Conservation (phyloP, 2,888 invertebrate genomes). For the Formica aserva region DNA sequence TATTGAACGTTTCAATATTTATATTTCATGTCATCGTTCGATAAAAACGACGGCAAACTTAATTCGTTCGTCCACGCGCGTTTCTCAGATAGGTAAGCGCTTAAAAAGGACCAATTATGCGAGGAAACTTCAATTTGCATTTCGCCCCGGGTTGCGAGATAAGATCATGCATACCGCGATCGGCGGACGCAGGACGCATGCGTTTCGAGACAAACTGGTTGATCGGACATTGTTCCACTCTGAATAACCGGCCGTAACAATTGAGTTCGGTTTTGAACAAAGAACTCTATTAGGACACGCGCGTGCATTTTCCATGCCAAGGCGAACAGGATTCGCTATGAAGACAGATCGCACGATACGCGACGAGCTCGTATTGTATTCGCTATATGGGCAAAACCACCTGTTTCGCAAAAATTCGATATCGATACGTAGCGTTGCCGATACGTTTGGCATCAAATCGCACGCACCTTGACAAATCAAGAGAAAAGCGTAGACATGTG, state of each 20-base stretch:
- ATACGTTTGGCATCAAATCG: conserved; percentile 54
- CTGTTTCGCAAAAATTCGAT: conserved; percentile 81
- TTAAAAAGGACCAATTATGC: conserved; percentile 52
- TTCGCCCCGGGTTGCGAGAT: conserved; percentile 43
- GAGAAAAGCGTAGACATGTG: conserved; percentile 51
- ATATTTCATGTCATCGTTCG: conserved; percentile 21
- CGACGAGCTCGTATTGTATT: conserved; percentile 81
- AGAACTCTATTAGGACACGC: conserved; percentile 78
- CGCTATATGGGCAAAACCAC: conserved; percentile 77
- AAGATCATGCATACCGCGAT: conserved; percentile 52
- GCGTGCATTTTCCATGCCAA: conserved; percentile 83
- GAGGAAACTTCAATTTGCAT: conserved; percentile 58
- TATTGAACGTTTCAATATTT: conserved; percentile 37
- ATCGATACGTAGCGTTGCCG: conserved; percentile 45
- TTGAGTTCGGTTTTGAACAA: conserved; percentile 76
- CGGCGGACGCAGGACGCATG: conserved; percentile 50
- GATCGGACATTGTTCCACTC: conserved; percentile 67
- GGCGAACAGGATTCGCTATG: conserved; percentile 80
- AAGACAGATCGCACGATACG: conserved; percentile 82
- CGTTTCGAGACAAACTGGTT: conserved; percentile 50
- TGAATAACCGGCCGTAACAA: conserved; percentile 66
- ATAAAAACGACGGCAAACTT: conserved; percentile 23
- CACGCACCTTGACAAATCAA: conserved; percentile 60
- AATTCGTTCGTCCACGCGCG: conserved; percentile 31
- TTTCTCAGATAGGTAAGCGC: conserved; percentile 33